Conservation (phyloP, 2,888 invertebrate genomes). For the Ametastegia equiseti region DNA sequence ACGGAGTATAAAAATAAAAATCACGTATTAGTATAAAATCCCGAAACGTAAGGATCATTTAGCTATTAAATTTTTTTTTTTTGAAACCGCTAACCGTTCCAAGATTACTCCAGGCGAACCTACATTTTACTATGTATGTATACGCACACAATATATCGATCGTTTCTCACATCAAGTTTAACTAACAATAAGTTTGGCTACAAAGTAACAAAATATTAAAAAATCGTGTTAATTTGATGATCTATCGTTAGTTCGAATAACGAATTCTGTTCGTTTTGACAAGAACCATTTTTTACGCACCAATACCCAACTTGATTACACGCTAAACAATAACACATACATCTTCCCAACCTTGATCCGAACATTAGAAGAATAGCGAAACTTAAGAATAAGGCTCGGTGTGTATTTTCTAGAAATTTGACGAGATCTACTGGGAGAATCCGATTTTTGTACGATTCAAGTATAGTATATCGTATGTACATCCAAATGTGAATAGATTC, state of each 20-base stretch:
- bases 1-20: constrained; percentile 22
- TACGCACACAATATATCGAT: too few relatives aligned
- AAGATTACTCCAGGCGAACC: neutral
- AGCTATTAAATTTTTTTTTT: neutral
- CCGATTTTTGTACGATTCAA: neutral
- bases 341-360: neutral
- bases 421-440: neutral
- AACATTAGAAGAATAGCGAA: neutral
- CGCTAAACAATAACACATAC: neutral
- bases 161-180: too few relatives aligned
- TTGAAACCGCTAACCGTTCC: neutral
- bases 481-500: neutral
- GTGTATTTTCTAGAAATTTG: neutral
- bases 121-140: neutral
- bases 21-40: neutral
- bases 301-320: neutral
- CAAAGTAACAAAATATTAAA: neutral
- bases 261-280: neutral
- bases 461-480: too few relatives aligned
- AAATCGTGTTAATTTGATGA: neutral
- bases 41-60: neutral
- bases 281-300: neutral
- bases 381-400: neutral
- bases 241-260: neutral
- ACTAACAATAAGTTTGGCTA: neutral